Evolutionary conservation across 2,888 invertebrate genomes (phyloP).

Genomic region (Fragum sueziense): DNA sequence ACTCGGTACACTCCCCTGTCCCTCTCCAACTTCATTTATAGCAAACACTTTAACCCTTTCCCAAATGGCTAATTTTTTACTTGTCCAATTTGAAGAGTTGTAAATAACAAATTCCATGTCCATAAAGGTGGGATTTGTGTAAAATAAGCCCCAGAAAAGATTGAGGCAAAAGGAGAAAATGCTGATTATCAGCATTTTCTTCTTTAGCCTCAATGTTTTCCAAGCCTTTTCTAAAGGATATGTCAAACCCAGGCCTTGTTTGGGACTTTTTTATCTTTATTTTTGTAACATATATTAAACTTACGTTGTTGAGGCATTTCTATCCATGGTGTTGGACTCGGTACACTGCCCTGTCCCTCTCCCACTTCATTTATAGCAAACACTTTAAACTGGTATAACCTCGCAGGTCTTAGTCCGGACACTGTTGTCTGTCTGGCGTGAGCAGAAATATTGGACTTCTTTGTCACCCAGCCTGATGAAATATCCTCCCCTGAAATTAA

Average conservation of each 20-base stretch:
- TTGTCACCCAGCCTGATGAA: conserved; percentile 82
- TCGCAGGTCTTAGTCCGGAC: conserved; percentile 93
- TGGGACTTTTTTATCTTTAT: too few relatives aligned
- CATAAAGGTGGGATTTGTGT: too few relatives aligned
- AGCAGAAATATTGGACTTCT: conserved; percentile 93
- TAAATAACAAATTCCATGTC: too few relatives aligned
- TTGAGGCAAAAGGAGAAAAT: too few relatives aligned
- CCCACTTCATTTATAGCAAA: conserved; percentile 98
- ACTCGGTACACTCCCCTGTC: conserved; percentile 94
- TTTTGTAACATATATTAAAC: too few relatives aligned
- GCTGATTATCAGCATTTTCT: too few relatives aligned
- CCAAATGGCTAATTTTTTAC: too few relatives aligned
- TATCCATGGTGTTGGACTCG: conserved; percentile 91
- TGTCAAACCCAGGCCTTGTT: too few relatives aligned
- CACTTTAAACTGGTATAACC: conserved; percentile 98
- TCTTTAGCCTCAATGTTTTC: too few relatives aligned
- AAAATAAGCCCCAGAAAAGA: too few relatives aligned
- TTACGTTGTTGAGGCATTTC: conserved; percentile 97
- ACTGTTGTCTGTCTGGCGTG: conserved; percentile 93
- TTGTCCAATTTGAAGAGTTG: too few relatives aligned
- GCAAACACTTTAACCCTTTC: conserved; percentile 98
- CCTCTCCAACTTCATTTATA: conserved; percentile 97
- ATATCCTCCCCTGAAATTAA: conserved; percentile 4
- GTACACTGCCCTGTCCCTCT: conserved; percentile 94
- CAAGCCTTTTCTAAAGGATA: too few relatives aligned